Conservation (phyloP, 2,113 vertebrate genomes). For the Prolemur simus region DNA sequence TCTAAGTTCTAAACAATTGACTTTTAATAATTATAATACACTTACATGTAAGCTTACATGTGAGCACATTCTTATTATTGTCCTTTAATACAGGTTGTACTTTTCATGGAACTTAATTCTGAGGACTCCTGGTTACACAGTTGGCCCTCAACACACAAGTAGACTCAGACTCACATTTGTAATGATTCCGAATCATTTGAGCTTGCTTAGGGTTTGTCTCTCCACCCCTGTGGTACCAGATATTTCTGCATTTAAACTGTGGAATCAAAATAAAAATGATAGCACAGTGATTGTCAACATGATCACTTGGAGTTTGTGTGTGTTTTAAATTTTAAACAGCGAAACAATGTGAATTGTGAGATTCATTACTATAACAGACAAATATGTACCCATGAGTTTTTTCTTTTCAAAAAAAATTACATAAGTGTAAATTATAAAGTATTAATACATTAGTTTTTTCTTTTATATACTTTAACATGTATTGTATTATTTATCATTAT, state of each 20-base stretch:
- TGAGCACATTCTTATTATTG: neutral
- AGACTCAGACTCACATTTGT: neutral
- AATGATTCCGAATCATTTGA: neutral
- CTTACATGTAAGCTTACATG: neutral
- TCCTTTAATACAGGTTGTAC: neutral
- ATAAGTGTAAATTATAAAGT: neutral
- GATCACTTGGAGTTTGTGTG: neutral
- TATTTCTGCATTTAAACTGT: neutral
- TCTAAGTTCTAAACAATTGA: neutral
- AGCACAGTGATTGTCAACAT: neutral
- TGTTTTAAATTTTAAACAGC: neutral
- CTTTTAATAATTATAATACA: neutral
- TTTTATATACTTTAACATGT: neutral
- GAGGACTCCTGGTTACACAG: neutral
- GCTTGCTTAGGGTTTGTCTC: neutral
- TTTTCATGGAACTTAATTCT: neutral
- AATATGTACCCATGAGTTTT: neutral
- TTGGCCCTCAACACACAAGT: neutral
- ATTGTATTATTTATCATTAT: neutral
- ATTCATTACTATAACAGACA: neutral
- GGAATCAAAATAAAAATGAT: slow-evolving; percentile 2
- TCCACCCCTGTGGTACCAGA: neutral
- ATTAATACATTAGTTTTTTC: neutral
- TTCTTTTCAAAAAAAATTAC: neutral
- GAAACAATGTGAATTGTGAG: neutral